phyloP scores from a whole-genome alignment of 2,888 invertebrate species.

The Masnerella sp. region DNA sequence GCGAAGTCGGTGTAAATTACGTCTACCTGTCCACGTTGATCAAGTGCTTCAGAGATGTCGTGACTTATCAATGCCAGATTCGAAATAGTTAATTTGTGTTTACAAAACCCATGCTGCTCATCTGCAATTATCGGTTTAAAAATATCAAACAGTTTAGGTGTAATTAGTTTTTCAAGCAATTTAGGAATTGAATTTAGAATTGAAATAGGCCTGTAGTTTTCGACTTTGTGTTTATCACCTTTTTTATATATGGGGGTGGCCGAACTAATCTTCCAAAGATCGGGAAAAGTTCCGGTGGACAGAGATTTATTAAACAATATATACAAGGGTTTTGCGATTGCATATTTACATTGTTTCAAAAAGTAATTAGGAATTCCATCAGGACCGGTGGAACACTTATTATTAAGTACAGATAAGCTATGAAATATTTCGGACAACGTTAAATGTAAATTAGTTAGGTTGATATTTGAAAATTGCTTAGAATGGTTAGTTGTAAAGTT shows the following conservation, averaged over 20 bases:
- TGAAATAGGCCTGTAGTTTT: constrained; percentile 9
- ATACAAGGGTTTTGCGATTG: not conserved
- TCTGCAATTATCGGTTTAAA: not conserved
- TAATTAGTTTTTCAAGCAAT: constrained; percentile 2
- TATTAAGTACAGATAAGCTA: not conserved
- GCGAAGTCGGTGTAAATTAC: too few relatives aligned
- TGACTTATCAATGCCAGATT: constrained; percentile 13
- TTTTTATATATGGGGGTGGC: constrained; percentile 1
- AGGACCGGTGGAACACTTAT: not conserved
- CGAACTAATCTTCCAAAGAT: not conserved
- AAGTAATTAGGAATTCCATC: not conserved
- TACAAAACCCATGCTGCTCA: constrained; percentile 18
- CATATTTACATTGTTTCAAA: not conserved
- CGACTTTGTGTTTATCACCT: constrained; percentile 1
- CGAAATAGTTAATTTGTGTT: constrained; percentile 4
- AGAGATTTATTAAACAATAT: constrained; percentile 3
- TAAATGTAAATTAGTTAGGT: not conserved
- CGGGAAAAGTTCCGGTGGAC: not conserved
- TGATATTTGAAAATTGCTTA: not conserved
- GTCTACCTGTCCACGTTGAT: constrained; percentile 54
- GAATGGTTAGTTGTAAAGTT: not conserved
- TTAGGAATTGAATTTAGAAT: constrained; percentile 5
- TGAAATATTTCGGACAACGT: not conserved
- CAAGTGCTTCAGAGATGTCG: constrained; percentile 47
- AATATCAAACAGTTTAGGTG: not conserved